phyloP scores from a whole-genome alignment of 2,888 invertebrate genomes.

The Drosophila rellima region DNA sequence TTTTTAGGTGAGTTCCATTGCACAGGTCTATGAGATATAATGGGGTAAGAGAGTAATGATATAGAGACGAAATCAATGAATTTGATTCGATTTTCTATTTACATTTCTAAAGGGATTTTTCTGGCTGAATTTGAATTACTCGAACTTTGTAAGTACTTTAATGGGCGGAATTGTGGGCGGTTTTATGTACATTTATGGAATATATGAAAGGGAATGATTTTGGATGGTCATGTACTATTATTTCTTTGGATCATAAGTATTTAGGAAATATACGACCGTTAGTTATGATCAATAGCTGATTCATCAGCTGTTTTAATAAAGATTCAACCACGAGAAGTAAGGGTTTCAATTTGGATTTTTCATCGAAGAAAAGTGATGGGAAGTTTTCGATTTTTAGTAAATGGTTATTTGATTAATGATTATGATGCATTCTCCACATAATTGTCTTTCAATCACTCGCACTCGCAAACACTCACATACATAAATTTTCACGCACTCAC shows the following conservation, averaged over 20 bases:
- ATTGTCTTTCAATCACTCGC: constrained; percentile 10
- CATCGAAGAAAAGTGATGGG: not conserved
- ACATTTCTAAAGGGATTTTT: constrained; percentile 36
- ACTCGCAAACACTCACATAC: constrained; percentile 5
- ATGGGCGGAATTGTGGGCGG: constrained; percentile 23
- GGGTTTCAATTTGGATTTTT: not conserved
- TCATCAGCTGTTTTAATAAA: not conserved
- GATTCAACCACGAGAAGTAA: not conserved
- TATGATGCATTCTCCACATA: constrained; percentile 15
- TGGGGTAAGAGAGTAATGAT: constrained; percentile 81
- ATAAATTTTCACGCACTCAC: constrained; percentile 15
- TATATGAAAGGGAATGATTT: constrained; percentile 18
- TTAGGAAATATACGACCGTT: not conserved
- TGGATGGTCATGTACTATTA: not conserved
- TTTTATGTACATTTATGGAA: constrained; percentile 29
- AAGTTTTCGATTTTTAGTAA: not conserved
- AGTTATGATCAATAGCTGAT: not conserved
- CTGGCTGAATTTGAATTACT: constrained; percentile 35
- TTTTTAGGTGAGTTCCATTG: constrained; percentile 97
- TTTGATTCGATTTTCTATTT: constrained; percentile 52
- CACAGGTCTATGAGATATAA: constrained; percentile 89
- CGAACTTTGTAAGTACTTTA: constrained; percentile 38
- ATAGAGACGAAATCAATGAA: constrained; percentile 76
- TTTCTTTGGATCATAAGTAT: constrained; percentile 2
- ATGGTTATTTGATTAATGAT: constrained; percentile 16